Conservation (phyloP, 1,140 invertebrate genomes). For the Eriocheir sinensis region DNA sequence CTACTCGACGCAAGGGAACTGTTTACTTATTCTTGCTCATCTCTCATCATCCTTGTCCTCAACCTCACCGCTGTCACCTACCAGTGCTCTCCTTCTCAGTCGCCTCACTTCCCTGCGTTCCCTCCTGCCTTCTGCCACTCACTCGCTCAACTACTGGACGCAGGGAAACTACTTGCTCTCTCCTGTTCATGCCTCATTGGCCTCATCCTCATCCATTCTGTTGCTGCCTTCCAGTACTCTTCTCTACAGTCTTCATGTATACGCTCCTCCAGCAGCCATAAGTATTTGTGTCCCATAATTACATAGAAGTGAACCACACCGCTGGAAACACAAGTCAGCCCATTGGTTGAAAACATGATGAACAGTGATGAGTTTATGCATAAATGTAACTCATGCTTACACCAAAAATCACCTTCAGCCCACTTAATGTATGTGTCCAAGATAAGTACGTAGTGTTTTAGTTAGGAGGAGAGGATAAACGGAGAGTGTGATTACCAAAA, state of each 20-base stretch:
- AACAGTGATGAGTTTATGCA: too few species aligned
- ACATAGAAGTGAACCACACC: neutral
- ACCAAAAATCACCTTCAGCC: too few species aligned
- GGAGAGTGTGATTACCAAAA: too few species aligned
- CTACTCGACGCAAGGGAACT: too few species aligned
- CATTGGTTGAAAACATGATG: too few species aligned
- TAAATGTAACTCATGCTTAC: too few species aligned
- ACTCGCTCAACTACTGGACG: neutral
- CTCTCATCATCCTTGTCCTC: neutral
- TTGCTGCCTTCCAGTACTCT: neutral
- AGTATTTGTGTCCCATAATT: neutral
- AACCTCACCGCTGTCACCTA: neutral
- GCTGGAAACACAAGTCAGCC: conserved; percentile 20
- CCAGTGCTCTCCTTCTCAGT: too few species aligned
- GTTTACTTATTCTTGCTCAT: neutral
- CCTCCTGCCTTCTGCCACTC: neutral
- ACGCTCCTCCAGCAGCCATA: neutral
- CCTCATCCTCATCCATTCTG: neutral
- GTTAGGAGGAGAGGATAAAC: too few species aligned
- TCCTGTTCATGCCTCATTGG: neutral
- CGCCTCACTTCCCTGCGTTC: too few species aligned
- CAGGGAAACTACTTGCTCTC: neutral
- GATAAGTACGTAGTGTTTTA: too few species aligned
- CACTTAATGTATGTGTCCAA: too few species aligned
- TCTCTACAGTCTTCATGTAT: neutral